These are phyloP conservation scores for Tragelaphus imberbis DNA, from an alignment of 2,113 vertebrate genomes.

Conservation along the genomic window DNA sequence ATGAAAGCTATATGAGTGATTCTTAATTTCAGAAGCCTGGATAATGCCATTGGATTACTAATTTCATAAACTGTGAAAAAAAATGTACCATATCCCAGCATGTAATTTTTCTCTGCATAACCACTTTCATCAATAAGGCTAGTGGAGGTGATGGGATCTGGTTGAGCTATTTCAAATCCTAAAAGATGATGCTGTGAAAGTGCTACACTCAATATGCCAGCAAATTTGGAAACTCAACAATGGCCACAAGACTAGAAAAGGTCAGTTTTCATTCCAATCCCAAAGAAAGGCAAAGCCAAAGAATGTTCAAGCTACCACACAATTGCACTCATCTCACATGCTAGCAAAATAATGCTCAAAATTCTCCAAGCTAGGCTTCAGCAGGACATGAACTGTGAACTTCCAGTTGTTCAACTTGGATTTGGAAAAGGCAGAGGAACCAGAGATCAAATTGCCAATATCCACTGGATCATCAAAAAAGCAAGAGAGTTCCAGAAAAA, in stretches of 20 bases:
- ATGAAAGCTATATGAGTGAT: neutral
- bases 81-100: neutral
- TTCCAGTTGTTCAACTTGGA: neutral
- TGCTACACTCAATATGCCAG: neutral
- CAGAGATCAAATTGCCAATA: neutral
- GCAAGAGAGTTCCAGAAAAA: neutral
- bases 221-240: neutral
- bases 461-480: neutral
- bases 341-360: neutral
- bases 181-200: neutral
- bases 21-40: neutral
- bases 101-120: neutral
- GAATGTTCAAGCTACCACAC: neutral
- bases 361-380: neutral
- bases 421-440: neutral
- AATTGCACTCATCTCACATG: neutral
- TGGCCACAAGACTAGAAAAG: neutral
- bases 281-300: neutral
- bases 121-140: neutral
- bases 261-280: neutral
- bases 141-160: neutral
- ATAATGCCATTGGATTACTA: neutral
- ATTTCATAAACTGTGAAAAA: neutral
- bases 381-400: accelerated
- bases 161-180: neutral